Evolutionary conservation across 2,113 vertebrate species (phyloP).

Genomic region (Strigops habroptila): DNA sequence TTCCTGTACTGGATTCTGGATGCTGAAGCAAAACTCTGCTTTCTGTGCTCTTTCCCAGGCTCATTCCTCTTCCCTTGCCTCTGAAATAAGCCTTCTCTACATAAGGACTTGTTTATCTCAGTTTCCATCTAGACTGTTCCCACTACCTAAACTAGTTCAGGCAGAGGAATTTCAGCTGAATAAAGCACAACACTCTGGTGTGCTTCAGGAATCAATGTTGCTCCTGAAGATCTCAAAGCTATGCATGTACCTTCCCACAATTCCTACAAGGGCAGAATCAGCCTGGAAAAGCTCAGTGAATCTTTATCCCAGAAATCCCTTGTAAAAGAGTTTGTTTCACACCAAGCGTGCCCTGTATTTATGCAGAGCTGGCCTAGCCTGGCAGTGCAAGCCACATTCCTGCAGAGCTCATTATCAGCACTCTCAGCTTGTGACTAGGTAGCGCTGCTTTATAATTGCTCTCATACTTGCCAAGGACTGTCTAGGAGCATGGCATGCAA

Average conservation of each 20-base stretch:
- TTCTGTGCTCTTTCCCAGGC: neutral
- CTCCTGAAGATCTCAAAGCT: neutral
- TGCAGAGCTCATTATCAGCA: neutral
- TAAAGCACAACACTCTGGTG: too few species aligned
- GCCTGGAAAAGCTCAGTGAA: neutral
- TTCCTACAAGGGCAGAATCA: neutral
- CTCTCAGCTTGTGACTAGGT: neutral
- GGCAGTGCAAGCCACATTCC: neutral
- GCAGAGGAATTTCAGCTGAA: neutral
- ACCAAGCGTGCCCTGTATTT: neutral
- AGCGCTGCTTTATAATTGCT: neutral
- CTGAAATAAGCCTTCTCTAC: neutral
- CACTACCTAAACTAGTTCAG: neutral
- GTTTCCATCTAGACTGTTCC: neutral
- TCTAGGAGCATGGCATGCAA: neutral
- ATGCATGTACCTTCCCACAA: fast-evolving
- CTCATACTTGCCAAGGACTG: neutral
- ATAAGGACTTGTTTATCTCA: neutral
- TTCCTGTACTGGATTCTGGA: neutral
- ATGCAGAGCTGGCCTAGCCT: neutral
- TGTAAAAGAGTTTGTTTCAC: neutral
- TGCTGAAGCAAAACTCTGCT: neutral
- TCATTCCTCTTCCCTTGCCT: neutral
- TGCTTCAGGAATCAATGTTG: neutral
- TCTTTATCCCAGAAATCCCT: neutral